These are phyloP conservation scores for Oreortyx pictus DNA, from an alignment of 2,797 vertebrate species.

Conservation along the genomic window DNA sequence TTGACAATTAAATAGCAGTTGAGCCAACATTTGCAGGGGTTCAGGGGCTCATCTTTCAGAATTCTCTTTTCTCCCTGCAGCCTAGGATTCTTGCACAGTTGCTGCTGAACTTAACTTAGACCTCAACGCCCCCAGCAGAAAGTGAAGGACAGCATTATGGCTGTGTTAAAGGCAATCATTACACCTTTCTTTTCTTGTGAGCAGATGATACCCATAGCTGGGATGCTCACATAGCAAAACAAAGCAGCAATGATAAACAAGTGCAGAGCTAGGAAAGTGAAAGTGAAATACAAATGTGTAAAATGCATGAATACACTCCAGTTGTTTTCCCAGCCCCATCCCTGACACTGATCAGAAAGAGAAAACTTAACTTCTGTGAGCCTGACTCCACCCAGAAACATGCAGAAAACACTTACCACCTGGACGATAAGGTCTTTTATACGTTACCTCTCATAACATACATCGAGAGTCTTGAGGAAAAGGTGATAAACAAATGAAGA, in stretches of 20 bases:
- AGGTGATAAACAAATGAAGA: not conserved
- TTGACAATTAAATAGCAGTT: not conserved
- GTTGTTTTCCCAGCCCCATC: not conserved
- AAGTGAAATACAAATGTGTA: not conserved
- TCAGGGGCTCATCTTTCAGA: not conserved
- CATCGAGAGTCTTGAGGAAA: not conserved
- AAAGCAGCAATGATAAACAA: not conserved
- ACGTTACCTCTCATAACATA: not conserved
- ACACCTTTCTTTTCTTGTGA: not conserved
- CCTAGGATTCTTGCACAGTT: not conserved
- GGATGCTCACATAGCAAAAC: not conserved
- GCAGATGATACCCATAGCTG: not conserved
- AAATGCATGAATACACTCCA: not conserved
- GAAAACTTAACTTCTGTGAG: not conserved
- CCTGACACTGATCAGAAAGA: not conserved
- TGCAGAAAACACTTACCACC: not conserved
- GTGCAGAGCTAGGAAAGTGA: not conserved
- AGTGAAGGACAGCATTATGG: not conserved
- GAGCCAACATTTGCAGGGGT: not conserved
- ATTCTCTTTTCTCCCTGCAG: not conserved
- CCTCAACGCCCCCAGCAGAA: not conserved
- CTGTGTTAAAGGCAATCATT: not conserved
- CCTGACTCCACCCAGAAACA: not conserved
- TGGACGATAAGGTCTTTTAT: not conserved
- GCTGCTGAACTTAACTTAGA: not conserved